Base-by-base conservation (phyloP, 2,888 invertebrate genomes). In the Matsumyia berberina region DNA sequence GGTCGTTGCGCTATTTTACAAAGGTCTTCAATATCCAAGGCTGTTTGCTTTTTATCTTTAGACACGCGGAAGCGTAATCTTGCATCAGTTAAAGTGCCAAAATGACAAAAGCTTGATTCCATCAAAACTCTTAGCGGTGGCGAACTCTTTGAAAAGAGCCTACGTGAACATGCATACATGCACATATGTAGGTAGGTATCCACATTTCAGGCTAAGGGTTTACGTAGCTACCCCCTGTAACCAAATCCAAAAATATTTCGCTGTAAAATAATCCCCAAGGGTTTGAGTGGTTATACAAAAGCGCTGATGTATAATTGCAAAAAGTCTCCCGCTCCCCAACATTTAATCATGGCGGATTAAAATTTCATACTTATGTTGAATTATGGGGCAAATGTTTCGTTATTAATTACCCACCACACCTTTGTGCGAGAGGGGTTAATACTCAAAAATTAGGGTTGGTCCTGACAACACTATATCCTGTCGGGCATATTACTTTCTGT, bases 321-420 rank as follows among this genome's bases (percentile, higher is more conserved):
- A 24, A 24, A n/a, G n/a, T 24, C 4, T 24, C 69, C 57, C 64
- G 74, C 83, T 31, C 69, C 83, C 62, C 57, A 55, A 46, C 74
- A 37, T 74, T 85, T 80, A 74, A 85, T 85, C 80, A 85, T 85
- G 44, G 58, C 9, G 81, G 81, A 81, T 81, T 81, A 86, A 81
- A 86, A 67, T 86, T 86, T 72, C 76, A 80, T 67, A 57, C 4
- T 24, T 60, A 77, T 60, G 66, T 81, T 87, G 87, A 88, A 87
- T 88, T 88, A 89, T 91, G 90, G 87, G 88, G 90, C 89, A 90
- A 91, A 91, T 90, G 89, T 90, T 89, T 89, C 90, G 90, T 91
- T 91, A 91, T 91, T 91, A 91, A 91, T 91, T 91, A 90, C 80
- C 80, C 74, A 77, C 70, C 69, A 80, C 83, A 80, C 57, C 74